phyloP scores from a whole-genome alignment of 2,888 invertebrate species.

The Crematogaster levior region DNA sequence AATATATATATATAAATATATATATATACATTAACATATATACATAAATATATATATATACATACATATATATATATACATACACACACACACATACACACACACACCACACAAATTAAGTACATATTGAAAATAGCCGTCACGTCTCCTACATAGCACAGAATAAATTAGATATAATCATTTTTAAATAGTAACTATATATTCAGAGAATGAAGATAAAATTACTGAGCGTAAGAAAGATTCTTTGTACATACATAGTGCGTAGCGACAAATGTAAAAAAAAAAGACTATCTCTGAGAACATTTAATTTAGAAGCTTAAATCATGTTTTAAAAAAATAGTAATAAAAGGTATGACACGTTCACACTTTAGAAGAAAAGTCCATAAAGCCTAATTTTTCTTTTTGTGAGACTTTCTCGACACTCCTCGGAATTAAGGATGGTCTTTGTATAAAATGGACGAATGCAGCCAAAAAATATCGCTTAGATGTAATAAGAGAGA shows the following conservation, averaged over 20 bases:
- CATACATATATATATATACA: constrained; percentile 52
- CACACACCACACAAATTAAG: constrained; percentile 60
- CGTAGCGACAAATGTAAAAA: constrained; percentile 73
- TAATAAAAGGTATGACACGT: constrained; percentile 27
- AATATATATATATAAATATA: constrained; percentile 64
- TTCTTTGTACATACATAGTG: constrained; percentile 74
- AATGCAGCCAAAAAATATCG: constrained; percentile 72
- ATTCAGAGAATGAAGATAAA: constrained; percentile 63
- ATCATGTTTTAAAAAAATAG: constrained; percentile 67
- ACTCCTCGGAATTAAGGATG: constrained; percentile 41
- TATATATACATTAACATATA: constrained; percentile 59
- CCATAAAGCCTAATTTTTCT: constrained; percentile 53
- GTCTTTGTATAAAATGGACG: constrained; percentile 66
- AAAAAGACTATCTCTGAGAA: constrained; percentile 56
- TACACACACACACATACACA: constrained; percentile 44
- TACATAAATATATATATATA: constrained; percentile 49
- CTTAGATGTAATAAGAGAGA: constrained; percentile 69
- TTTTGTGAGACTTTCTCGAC: constrained; percentile 48
- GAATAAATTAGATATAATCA: constrained; percentile 70
- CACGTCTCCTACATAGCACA: constrained; percentile 67
- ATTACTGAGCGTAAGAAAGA: constrained; percentile 65
- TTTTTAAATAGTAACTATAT: constrained; percentile 73
- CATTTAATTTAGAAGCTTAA: constrained; percentile 75
- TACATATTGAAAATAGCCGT: constrained; percentile 58
- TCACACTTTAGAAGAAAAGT: constrained; percentile 49